These are phyloP conservation scores for Drosophila subpulchrella DNA, from an alignment of 1,140 invertebrate species.

Conservation along the genomic window DNA sequence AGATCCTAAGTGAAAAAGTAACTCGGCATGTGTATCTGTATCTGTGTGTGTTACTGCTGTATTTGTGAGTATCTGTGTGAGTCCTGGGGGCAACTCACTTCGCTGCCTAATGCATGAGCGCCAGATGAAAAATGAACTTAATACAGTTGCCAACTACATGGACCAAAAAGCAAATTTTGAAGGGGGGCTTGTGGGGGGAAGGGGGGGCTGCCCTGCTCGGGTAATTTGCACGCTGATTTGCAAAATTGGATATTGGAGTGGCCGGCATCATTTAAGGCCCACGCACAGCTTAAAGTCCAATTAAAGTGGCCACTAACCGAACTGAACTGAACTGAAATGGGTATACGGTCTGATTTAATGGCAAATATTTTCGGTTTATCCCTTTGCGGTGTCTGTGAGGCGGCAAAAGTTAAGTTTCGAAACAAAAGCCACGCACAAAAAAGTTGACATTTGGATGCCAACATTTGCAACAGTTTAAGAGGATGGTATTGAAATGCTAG, in stretches of 20 bases:
- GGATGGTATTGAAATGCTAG: conserved; percentile 75
- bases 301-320: conserved; percentile 29
- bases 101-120: conserved; percentile 67
- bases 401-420: conserved; percentile 19
- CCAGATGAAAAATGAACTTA: conserved; percentile 81
- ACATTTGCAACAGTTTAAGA: conserved; percentile 70
- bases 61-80: conserved; percentile 14
- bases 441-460: conserved; percentile 75
- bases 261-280: conserved; percentile 34
- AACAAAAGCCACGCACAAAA: conserved; percentile 42
- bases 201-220: conserved; percentile 24
- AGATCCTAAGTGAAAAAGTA: conserved; percentile 76
- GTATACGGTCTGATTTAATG: not conserved
- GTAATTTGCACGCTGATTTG: conserved; percentile 81
- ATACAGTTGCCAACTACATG: conserved; percentile 72
- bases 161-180: conserved; percentile 4
- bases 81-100: conserved; percentile 51
- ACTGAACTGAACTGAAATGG: not conserved
- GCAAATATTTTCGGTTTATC: conserved; percentile 27
- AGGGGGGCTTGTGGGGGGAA: not conserved
- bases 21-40: conserved; percentile 45
- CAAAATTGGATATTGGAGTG: conserved; percentile 63
- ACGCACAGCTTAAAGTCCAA: conserved; percentile 23
- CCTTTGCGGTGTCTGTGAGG: conserved; percentile 17
- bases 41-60: conserved; percentile 21